Evolutionary conservation across 2,888 invertebrate species (phyloP), one percentile per base, ranked within the genome.

Genomic region (Amblyjoppa fuscipennis): DNA sequence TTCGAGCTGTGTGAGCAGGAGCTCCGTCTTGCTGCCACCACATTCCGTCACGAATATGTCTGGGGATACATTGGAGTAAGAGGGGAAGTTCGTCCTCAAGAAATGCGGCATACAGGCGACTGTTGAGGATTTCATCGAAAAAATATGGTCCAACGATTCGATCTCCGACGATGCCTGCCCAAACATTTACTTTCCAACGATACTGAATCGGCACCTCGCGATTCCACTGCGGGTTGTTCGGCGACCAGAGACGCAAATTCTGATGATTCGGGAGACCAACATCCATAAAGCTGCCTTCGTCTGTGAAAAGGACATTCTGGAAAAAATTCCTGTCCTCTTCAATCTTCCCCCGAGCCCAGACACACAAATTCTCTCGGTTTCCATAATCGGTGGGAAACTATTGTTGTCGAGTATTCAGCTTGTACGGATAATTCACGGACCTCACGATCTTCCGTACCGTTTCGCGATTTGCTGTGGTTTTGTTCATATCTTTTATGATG

Each of bases 1-100:
- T 51, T 64, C 45, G 28, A 5, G 51, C 70, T 5, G 70, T 51
- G 38, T 85, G 82, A 53, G 79, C 71, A 28, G 83, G 75, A 45
- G 64, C 64, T 34, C 83, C 68, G 77, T 83, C 81, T n/a, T 86
- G 83, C 38, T 77, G 76, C 51, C 70, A 76, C 80, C 81, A 81
- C 77, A 81, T 77, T 34, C 41, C 20, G 13, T 74, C 53, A n/a
- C 78, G 56, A 20, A 81, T 25, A 3, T 59, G 7, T 20, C 20
- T 9, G 31, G 77, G 77, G 7, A 83, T 70, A 5, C 53, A 28
- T 45, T 53, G 75, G 51, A 85, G 51, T 25, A 79, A 34, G 1
- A 13, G n/a, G 2, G 75, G 34, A 11, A 83, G 31, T 53, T 45
- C 49, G n/a, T 85, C 64, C 49, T 70, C 41, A 9, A 82, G 64